Percentiles rank a stretch among this genome's conserved stretches.
phyloP scores from a whole-genome alignment of 2,888 invertebrate species.

The Vesta saturnalis region DNA sequence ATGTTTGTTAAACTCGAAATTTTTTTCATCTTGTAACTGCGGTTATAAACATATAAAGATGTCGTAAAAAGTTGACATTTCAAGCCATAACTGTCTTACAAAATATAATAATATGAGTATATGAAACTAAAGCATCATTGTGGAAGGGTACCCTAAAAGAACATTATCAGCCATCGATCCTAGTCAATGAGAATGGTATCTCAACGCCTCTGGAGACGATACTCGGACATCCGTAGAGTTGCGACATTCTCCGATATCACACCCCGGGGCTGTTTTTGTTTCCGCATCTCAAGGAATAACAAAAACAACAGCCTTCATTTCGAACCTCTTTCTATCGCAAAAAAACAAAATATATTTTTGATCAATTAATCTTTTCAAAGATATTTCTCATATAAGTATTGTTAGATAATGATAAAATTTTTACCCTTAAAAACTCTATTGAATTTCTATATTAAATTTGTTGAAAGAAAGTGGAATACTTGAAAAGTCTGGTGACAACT shows the following conservation, averaged over 20 bases:
- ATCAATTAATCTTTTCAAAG: constrained; percentile 47
- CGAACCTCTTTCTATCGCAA: constrained; percentile 27
- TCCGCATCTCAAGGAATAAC: constrained; percentile 41
- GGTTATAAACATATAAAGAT: neutral
- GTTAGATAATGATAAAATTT: constrained; percentile 45
- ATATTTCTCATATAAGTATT: constrained; percentile 38
- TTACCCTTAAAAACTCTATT: constrained; percentile 41
- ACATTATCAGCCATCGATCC: constrained; percentile 37
- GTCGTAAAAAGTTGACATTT: neutral
- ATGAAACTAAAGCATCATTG: constrained; percentile 9
- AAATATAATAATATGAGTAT: constrained; percentile 7
- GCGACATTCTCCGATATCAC: constrained; percentile 43
- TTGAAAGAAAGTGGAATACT: constrained; percentile 43
- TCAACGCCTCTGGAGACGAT: constrained; percentile 34
- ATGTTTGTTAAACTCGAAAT: neutral
- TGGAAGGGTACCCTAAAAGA: constrained; percentile 26
- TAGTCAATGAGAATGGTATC: constrained; percentile 33
- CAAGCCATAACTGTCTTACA: neutral
- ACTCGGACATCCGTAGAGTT: constrained; percentile 36
- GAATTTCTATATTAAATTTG: constrained; percentile 44
- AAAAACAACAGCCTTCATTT: constrained; percentile 46
- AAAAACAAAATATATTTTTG: constrained; percentile 49
- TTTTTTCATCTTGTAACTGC: neutral
- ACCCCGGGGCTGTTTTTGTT: constrained; percentile 48
- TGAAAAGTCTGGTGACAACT: constrained; percentile 38